phyloP scores from a whole-genome alignment of 2,888 invertebrate genomes.

The Pollenia angustigena region DNA sequence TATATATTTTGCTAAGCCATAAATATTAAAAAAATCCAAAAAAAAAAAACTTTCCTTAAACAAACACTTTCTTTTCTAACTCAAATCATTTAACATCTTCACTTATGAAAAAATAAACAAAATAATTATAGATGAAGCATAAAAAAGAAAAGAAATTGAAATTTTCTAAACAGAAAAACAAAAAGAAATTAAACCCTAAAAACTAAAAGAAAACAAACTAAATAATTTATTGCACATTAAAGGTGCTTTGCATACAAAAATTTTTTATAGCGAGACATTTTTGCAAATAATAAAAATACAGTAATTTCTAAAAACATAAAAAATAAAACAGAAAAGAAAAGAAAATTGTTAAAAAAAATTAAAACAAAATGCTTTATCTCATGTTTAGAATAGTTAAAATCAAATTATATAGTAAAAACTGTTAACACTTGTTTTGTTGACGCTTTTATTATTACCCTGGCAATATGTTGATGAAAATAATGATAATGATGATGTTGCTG shows the following conservation, averaged over 20 bases:
- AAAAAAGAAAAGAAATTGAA: conserved; percentile 65
- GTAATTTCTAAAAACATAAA: conserved; percentile 7
- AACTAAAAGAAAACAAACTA: conserved; percentile 31
- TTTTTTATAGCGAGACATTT: conserved; percentile 32
- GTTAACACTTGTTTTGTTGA: conserved; percentile 73
- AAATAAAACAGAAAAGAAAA: background rate
- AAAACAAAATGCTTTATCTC: conserved; percentile 60
- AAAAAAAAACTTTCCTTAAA: conserved; percentile 52
- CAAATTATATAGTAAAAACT: conserved; percentile 72
- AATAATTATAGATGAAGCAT: conserved; percentile 22
- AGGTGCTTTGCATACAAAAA: conserved; percentile 69
- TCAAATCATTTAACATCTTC: conserved; percentile 41
- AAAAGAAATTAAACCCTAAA: conserved; percentile 61
- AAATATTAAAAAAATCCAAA: background rate
- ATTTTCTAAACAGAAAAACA: conserved; percentile 73
- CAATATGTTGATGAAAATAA: background rate
- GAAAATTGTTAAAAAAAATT: conserved; percentile 12
- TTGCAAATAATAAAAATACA: conserved; percentile 35
- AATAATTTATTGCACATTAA: conserved; percentile 66
- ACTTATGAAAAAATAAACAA: conserved; percentile 9
- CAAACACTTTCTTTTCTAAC: conserved; percentile 62
- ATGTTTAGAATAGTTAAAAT: conserved; percentile 73
- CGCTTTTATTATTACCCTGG: conserved; percentile 69
- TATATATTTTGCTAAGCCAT: background rate
- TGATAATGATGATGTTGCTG: conserved; percentile 33